Percentiles rank a stretch among this genome's conserved stretches.
Evolutionary conservation across 2,113 vertebrate genomes (phyloP).

Genomic region (Gambusia holbrooki): DNA sequence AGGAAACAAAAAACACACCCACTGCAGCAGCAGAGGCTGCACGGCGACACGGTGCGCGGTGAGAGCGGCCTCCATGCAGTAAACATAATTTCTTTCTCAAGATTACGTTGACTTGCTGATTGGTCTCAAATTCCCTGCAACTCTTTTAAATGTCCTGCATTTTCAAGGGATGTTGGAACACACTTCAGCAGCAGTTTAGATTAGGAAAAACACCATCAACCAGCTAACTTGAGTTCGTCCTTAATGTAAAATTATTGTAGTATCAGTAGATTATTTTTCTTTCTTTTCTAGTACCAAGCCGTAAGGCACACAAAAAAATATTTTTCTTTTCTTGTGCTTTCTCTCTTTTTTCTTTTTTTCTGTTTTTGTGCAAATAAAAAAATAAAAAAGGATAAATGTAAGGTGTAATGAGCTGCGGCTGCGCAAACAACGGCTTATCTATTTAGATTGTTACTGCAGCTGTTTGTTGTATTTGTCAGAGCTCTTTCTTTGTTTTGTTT

Average conservation of each 20-base stretch:
- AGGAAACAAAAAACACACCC: constrained; percentile 49
- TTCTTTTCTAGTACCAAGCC: too few species aligned
- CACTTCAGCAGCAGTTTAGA: neutral
- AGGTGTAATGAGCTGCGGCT: constrained; percentile 6
- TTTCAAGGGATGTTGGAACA: too few species aligned
- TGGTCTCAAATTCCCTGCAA: too few species aligned
- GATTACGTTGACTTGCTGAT: too few species aligned
- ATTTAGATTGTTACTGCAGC: constrained; percentile 36
- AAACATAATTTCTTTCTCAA: too few species aligned
- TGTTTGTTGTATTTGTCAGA: constrained; percentile 42
- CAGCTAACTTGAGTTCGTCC: neutral
- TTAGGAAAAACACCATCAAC: neutral
- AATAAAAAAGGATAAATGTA: neutral
- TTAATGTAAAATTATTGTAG: too few species aligned
- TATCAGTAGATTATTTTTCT: too few species aligned
- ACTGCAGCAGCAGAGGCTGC: constrained; percentile 45
- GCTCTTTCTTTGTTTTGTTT: neutral
- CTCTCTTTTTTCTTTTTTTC: too few species aligned
- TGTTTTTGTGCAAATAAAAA: too few species aligned
- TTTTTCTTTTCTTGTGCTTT: too few species aligned
- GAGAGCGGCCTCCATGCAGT: constrained; percentile 22
- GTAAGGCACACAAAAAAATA: too few species aligned
- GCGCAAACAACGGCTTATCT: constrained; percentile 14
- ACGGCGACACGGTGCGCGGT: constrained; percentile 51
- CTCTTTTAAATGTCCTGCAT: too few species aligned